Base-by-base conservation (phyloP, 2,797 vertebrate genomes). In the Leontopithecus rosalia region DNA sequence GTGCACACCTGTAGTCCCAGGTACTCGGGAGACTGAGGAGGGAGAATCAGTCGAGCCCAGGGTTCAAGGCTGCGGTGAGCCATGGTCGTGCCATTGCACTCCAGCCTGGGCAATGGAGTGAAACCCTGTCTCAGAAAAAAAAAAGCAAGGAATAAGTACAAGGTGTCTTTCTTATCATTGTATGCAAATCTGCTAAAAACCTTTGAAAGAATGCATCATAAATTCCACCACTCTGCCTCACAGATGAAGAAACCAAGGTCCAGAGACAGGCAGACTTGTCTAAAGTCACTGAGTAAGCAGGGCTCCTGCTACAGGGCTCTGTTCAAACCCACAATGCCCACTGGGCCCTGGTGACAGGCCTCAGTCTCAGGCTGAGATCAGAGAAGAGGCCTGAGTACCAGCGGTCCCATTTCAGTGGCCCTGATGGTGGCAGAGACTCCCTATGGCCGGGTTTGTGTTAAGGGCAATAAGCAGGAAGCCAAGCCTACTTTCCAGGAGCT, bases 11-110 rank as follows among this genome's bases (percentile, higher is more conserved):
- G n/a, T 70, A 20, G 17, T 36, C 19, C n/a, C n/a, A 70, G 67
- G 2, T 70, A 70, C n/a, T 36, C 0, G 8, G 67, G n/a, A 70
- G 67, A 17, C 8, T 33, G 30, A 36, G n/a, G 33, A 0, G 2
- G 67, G n/a, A 36, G 2, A 36, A 36, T 70, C 67, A 36, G 17
- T 2, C 11, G n/a, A n/a, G 33, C 67, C 19, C n/a, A 36, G n/a
- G n/a, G 67, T n/a, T 10, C 19, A 5, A 36, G n/a, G n/a, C 33
- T 70, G 67, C 4, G 4, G 19, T 70, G 67, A 70, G 67, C n/a
- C 33, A 36, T 70, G n/a, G 22, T 36, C 1, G 9, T 36, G n/a
- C 67, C n/a, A 70, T 20, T 70, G 67, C 67, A 36, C 67, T 36
- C n/a, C n/a, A 70, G n/a, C 67, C n/a, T 70, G 67, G n/a, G 19